Conservation (phyloP, 1,140 invertebrate genomes). For the Drosophila pallidifrons region DNA sequence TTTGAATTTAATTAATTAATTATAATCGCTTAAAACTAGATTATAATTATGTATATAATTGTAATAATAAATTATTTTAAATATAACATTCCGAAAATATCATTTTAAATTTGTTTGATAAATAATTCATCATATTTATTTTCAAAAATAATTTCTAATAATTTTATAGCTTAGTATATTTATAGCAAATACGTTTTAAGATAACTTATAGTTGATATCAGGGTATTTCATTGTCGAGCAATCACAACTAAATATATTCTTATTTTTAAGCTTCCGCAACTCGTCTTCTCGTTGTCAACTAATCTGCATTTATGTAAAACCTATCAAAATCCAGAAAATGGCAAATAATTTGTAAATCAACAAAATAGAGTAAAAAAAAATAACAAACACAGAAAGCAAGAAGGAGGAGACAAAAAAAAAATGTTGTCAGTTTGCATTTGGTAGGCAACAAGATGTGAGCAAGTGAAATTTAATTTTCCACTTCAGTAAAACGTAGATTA, state of each 20-base stretch:
- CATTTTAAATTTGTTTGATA: too few species aligned
- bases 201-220: background rate
- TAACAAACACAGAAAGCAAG: background rate
- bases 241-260: background rate
- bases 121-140: too few species aligned
- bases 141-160: too few species aligned
- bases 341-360: slow-evolving; percentile 7
- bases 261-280: background rate
- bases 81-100: too few species aligned
- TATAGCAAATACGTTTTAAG: too few species aligned
- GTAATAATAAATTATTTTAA: too few species aligned
- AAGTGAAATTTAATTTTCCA: slow-evolving; percentile 41
- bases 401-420: slow-evolving; percentile 10
- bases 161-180: too few species aligned
- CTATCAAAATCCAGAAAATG: background rate
- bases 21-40: too few species aligned
- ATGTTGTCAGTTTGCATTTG: slow-evolving; percentile 31
- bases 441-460: slow-evolving; percentile 11
- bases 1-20: too few species aligned
- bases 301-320: background rate
- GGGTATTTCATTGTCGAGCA: background rate
- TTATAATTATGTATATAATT: too few species aligned
- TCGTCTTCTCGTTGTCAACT: background rate
- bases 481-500: slow-evolving; percentile 49
- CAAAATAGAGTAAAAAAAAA: background rate